Conservation (phyloP, 2,888 invertebrate genomes). For the Corbicula japonica region DNA sequence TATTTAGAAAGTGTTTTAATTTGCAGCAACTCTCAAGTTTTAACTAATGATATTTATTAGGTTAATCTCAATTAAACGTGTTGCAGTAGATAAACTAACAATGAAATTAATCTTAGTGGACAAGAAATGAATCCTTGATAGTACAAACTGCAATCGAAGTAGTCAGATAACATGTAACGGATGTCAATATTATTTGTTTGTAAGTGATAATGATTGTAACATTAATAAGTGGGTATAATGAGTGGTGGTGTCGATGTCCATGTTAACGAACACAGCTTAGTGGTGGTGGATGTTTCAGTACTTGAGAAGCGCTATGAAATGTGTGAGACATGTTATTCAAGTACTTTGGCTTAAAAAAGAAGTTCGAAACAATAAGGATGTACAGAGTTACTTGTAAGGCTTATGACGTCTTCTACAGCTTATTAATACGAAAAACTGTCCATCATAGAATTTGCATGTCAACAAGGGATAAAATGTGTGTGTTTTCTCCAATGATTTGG, state of each 20-base stretch:
- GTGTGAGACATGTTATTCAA: not conserved
- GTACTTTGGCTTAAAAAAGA: no score
- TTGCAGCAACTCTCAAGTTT: no score
- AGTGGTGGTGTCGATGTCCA: not conserved
- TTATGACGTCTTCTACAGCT: no score
- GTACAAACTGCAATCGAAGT: not conserved
- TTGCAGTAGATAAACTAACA: conserved; percentile 18
- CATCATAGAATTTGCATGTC: no score
- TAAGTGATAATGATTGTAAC: not conserved
- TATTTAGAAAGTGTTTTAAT: no score
- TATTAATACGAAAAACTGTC: no score
- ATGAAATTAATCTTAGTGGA: no score
- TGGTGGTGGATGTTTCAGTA: not conserved
- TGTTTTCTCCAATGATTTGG: no score
- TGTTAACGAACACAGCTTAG: not conserved
- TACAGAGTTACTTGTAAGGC: no score
- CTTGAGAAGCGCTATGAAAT: not conserved
- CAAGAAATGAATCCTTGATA: conserved; percentile 19
- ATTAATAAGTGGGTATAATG: not conserved
- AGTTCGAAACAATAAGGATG: no score
- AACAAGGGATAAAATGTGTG: no score
- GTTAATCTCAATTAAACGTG: conserved; percentile 15
- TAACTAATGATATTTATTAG: no score
- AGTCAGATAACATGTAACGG: conserved; percentile 10
- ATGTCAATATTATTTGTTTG: conserved; percentile 8